Conservation (phyloP, 2,113 vertebrate species). For the Aptenodytes forsteri region DNA sequence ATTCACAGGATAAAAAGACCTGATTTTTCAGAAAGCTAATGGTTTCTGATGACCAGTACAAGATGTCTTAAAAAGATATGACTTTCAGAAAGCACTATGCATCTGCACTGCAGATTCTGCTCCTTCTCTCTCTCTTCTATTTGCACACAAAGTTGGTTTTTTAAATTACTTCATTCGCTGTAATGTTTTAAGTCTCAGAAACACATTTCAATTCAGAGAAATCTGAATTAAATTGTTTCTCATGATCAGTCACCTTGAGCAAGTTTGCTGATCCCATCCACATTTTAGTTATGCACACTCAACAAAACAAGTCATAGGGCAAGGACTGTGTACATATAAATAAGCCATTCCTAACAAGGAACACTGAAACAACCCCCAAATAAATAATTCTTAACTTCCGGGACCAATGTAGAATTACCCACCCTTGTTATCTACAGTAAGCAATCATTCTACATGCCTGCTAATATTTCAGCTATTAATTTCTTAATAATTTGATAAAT, state of each 20-base stretch:
- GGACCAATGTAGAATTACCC: not conserved
- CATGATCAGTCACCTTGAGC: not conserved
- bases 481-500: not conserved
- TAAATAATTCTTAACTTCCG: not conserved
- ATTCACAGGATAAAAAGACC: not conserved
- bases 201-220: not conserved
- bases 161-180: not conserved
- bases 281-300: not conserved
- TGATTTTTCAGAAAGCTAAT: not conserved
- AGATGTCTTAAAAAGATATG: not conserved
- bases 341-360: not conserved
- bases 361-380: not conserved
- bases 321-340: not conserved
- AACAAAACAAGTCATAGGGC: not conserved
- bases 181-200: not conserved
- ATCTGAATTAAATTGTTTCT: not conserved
- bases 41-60: not conserved
- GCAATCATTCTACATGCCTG: not conserved
- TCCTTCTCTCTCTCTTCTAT: not conserved
- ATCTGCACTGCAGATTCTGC: not conserved
- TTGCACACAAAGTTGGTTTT: not conserved
- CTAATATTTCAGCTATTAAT: not conserved
- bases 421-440: not conserved
- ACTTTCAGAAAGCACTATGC: not conserved
- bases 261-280: not conserved